A percentile compares a stretch with the other conserved stretches of the same genome.
phyloP scores from a whole-genome alignment of 2,113 vertebrate species.

The Hippocampus guttulatus region DNA sequence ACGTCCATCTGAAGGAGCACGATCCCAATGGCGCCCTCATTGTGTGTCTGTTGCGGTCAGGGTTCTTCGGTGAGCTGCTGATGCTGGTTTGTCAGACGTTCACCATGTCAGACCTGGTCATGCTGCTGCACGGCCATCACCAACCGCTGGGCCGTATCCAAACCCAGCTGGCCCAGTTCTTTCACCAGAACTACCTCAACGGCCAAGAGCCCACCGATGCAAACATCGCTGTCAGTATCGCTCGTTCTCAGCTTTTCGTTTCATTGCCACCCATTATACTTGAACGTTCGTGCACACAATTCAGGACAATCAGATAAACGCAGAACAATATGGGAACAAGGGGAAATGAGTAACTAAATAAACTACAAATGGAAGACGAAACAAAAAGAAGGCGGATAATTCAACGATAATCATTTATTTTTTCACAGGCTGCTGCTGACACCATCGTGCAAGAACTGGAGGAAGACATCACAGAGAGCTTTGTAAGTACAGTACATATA shows the following conservation, averaged over 20 bases:
- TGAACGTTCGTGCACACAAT: neutral
- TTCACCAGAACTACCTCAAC: slow-evolving; percentile 83
- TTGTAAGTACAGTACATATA: slow-evolving; percentile 70
- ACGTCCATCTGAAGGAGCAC: too few species aligned
- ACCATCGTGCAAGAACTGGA: slow-evolving; percentile 79
- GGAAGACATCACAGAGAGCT: slow-evolving; percentile 85
- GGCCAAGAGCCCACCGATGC: slow-evolving; percentile 80
- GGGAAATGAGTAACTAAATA: neutral
- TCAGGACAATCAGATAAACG: too few species aligned
- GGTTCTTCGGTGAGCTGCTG: slow-evolving; percentile 87
- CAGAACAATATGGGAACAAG: too few species aligned
- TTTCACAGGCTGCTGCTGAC: slow-evolving; percentile 72
- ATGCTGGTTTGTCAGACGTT: slow-evolving; percentile 88
- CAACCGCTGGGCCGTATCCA: slow-evolving; percentile 85
- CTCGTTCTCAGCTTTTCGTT: neutral
- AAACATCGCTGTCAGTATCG: slow-evolving; percentile 79
- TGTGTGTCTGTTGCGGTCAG: slow-evolving; percentile 52
- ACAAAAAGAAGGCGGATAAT: neutral
- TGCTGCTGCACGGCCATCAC: slow-evolving; percentile 87
- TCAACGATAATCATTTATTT: neutral
- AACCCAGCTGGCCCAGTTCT: slow-evolving; percentile 84
- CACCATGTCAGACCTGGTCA: slow-evolving; percentile 89
- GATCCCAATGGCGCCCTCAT: neutral
- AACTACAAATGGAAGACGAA: neutral
- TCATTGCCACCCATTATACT: neutral